Conservation (phyloP, 2,888 invertebrate genomes). For the Geophilus truncorum region DNA sequence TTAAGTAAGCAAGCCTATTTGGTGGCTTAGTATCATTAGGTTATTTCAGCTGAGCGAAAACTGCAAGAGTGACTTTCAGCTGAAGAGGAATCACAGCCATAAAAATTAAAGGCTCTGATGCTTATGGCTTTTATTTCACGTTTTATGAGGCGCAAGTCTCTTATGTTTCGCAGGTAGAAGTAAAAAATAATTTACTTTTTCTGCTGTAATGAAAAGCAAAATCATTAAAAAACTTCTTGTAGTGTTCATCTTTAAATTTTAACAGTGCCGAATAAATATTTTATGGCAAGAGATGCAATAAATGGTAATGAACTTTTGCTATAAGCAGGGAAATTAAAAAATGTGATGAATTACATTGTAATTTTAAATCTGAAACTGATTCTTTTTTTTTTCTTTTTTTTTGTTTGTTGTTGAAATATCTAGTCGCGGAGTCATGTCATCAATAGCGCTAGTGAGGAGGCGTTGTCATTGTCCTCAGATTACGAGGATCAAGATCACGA, state of each 20-base stretch:
- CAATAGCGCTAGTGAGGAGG: slow-evolving; percentile 39
- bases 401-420: background rate
- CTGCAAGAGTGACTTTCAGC: background rate
- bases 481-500: slow-evolving; percentile 40
- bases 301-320: background rate
- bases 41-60: background rate
- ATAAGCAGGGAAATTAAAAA: background rate
- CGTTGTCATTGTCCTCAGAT: slow-evolving; percentile 40
- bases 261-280: background rate
- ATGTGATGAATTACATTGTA: background rate
- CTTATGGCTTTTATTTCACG: background rate
- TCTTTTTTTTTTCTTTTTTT: background rate
- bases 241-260: background rate
- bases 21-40: background rate
- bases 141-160: background rate
- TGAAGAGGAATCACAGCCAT: background rate
- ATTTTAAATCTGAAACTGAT: background rate
- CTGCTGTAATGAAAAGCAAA: background rate
- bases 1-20: background rate
- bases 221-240: background rate
- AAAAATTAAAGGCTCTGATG: background rate
- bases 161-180: background rate
- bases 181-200: background rate
- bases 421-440: background rate
- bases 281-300: background rate